Percentiles rank a stretch among this genome's conserved stretches.
Conservation (phyloP, 2,888 invertebrate species). For the Papilio elwesi region DNA sequence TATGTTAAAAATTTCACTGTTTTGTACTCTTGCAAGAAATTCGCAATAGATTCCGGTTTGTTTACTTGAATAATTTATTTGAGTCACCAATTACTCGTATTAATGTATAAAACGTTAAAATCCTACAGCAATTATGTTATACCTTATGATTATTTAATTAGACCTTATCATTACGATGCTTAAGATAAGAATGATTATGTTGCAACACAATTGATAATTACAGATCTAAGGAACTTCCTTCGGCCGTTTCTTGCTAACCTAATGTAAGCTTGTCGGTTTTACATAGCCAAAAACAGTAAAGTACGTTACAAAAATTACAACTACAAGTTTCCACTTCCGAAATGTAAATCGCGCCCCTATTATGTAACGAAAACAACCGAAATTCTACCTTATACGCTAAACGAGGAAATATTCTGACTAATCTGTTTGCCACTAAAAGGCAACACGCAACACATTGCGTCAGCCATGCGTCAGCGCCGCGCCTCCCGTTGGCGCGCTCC, state of each 20-base stretch:
- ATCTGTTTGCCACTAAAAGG: slow-evolving; percentile 29
- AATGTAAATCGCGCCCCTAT: no score
- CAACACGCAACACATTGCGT: slow-evolving; percentile 40
- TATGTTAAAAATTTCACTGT: no score
- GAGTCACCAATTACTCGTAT: no score
- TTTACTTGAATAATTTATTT: no score
- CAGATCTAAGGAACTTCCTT: neutral
- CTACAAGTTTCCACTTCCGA: no score
- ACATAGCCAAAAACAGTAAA: no score
- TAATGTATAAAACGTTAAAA: neutral
- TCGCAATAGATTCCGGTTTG: no score
- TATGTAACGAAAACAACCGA: neutral
- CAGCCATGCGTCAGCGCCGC: slow-evolving; percentile 45
- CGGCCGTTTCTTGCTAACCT: no score
- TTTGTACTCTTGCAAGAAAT: no score
- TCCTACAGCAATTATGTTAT: neutral
- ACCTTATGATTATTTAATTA: neutral
- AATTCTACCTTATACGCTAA: neutral
- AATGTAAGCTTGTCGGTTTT: no score
- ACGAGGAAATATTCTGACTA: slow-evolving; percentile 19
- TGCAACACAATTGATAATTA: neutral
- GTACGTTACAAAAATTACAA: no score
- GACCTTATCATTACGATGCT: neutral
- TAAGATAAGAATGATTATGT: slow-evolving; percentile 1
- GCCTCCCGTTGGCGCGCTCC: slow-evolving; percentile 46